Evolutionary conservation across 2,888 invertebrate genomes (phyloP).

Genomic region (Acanthosepion pharaonis): DNA sequence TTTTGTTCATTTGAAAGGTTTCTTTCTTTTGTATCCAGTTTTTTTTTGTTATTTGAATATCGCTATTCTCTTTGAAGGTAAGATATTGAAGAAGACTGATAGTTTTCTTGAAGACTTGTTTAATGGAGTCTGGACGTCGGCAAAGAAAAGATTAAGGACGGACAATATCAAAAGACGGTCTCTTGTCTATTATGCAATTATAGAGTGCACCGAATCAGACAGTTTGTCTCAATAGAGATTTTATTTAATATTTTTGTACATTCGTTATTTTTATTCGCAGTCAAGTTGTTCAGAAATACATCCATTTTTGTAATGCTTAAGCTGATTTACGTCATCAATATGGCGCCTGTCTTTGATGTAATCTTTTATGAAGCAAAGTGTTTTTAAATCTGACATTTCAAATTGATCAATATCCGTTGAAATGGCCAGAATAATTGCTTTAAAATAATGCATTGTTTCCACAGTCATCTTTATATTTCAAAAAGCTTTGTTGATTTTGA

Average conservation of each 20-base stretch:
- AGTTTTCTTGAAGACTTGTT: neutral
- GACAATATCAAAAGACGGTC: neutral
- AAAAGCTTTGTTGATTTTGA: neutral
- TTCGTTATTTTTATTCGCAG: too few species aligned
- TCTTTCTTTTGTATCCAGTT: neutral
- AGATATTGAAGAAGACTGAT: conserved; percentile 13
- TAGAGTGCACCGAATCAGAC: conserved; percentile 21
- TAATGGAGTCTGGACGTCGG: conserved; percentile 18
- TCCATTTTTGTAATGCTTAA: neutral
- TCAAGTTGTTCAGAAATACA: neutral
- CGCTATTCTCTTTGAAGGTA: neutral
- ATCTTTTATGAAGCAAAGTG: neutral
- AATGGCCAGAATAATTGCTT: neutral
- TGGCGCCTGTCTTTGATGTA: conserved; percentile 1
- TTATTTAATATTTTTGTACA: too few species aligned
- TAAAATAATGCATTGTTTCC: conserved; percentile 18
- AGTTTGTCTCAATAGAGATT: neutral
- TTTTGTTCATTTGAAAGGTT: neutral
- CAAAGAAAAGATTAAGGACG: neutral
- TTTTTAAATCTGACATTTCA: conserved; percentile 21
- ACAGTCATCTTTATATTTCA: neutral
- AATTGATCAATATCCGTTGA: conserved; percentile 33
- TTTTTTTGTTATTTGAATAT: neutral
- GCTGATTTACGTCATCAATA: conserved; percentile 6
- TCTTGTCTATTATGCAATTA: conserved; percentile 33